Evolutionary conservation across 2,797 vertebrate genomes (phyloP), one percentile per base, ranked within the genome.

Genomic region (Amblyraja radiata): DNA sequence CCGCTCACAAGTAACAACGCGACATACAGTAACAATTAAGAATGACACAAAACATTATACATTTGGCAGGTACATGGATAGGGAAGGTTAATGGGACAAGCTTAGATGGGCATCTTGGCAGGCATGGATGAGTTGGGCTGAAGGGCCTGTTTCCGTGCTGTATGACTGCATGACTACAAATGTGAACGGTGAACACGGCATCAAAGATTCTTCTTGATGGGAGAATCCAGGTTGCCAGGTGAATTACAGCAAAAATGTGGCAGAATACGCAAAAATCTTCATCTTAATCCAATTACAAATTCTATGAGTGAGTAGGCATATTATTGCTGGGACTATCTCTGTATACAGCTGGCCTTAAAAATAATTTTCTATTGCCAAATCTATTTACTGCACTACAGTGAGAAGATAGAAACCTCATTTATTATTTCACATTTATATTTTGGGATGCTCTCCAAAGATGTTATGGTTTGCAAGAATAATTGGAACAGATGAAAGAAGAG

Each of bases 381-480:
- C 32, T 74, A 91, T 46, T 91, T 91, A 54, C 36, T 54, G 71
- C 21, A 1, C n/a, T 36, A 74, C 39, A 16, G 21, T 74, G 73
- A 54, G 73, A 23, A 73, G 68, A 90, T 73, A 90, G 11, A 71
- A 74, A 39, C 6, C 39, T 54, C 39, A 28, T 54, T 73, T 46
- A 91, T 91, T 28, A 73, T 39, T 73, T 91, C 23, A 54, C 25
- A 65, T 91, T 39, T 21, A 91, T 73, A 73, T 71, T 71, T 11
- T 74, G 65, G 21, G 32, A 91, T 74, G 74, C 21, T 28, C 90
- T 76, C 28, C 8, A 25, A 11, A 28, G 32, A 73, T 71, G 63
- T 68, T 90, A 68, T 63, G 86, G 88, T 90, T 90, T 74, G 36
- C 58, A 92, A 54, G 39, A 92, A 92, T 92, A 92, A 92, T 76